Evolutionary conservation across 1,140 invertebrate genomes (phyloP).

Genomic region (Trichonephila clavata): DNA sequence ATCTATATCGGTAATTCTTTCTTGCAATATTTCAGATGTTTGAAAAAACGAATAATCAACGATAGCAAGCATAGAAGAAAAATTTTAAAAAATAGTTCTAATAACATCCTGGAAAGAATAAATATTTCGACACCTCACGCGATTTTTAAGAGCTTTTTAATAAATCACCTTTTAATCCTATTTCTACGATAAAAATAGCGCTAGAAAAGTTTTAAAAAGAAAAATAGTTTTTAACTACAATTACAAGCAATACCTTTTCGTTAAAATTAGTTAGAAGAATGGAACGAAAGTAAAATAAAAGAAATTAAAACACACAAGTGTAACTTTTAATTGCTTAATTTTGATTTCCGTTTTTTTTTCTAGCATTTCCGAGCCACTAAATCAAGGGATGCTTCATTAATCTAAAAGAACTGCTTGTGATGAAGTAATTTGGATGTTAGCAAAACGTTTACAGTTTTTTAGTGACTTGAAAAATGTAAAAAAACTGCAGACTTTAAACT

Average conservation of each 20-base stretch:
- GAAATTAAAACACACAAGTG: not conserved
- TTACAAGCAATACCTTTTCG: not conserved
- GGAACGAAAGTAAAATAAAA: not conserved
- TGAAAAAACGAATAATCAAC: not conserved
- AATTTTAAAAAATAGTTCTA: not conserved
- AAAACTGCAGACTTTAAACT: too few relatives aligned
- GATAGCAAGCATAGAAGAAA: not conserved
- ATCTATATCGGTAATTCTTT: not conserved
- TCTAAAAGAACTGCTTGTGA: not conserved
- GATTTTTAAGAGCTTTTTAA: not conserved
- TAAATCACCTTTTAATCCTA: not conserved
- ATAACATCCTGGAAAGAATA: not conserved
- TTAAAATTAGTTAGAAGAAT: not conserved
- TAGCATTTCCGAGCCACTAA: too few relatives aligned
- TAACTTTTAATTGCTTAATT: conserved; percentile 3
- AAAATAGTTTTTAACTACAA: not conserved
- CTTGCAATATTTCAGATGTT: not conserved
- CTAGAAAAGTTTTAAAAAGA: not conserved
- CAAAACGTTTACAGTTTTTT: not conserved
- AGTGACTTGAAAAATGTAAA: too few relatives aligned
- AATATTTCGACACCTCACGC: conserved; percentile 42
- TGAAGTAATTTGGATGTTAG: not conserved
- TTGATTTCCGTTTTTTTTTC: not conserved
- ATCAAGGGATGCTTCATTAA: too few relatives aligned
- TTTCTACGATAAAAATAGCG: not conserved